These are phyloP conservation scores for Parazoanthus darwini DNA, from an alignment of 92 coral and sea anemone genomes.

Conservation along the genomic window DNA sequence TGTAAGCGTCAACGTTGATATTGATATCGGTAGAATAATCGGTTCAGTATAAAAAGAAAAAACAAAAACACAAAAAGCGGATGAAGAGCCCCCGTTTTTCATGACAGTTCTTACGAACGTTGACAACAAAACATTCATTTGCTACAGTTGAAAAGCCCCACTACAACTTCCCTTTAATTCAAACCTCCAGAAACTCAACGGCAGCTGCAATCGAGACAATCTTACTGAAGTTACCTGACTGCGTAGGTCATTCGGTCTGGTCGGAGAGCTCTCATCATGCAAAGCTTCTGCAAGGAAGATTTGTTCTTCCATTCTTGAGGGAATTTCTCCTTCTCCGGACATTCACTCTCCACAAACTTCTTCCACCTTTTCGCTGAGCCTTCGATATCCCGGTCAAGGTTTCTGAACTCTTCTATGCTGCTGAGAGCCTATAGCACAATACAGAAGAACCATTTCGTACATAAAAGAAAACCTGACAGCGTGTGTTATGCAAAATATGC, in stretches of 20 bases:
- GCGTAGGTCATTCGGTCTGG: constrained; percentile 99
- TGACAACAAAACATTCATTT: not conserved
- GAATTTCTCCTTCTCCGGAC: constrained; percentile 99
- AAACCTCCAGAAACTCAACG: not conserved
- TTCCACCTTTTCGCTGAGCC: constrained; percentile 99
- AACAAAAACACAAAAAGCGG: not conserved
- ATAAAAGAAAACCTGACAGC: too few species aligned
- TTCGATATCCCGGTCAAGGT: constrained; percentile 98
- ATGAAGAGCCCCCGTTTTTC: not conserved
- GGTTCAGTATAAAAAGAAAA: not conserved
- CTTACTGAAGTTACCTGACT: constrained; percentile 65
- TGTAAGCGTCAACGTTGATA: too few species aligned
- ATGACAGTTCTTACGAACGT: not conserved
- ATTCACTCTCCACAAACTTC: constrained; percentile 99
- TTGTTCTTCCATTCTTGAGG: constrained; percentile 99
- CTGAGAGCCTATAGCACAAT: constrained; percentile 73
- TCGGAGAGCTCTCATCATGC: constrained; percentile 99
- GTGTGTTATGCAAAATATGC: not conserved
- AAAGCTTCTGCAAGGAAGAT: constrained; percentile 90
- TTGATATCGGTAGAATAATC: not conserved
- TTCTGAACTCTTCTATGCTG: constrained; percentile 95
- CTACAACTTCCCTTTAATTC: not conserved
- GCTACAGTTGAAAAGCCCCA: not conserved
- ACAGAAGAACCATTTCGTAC: not conserved
- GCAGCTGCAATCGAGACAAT: not conserved